These are phyloP conservation scores for Halcyon chelicuti DNA, from an alignment of 2,797 vertebrate genomes.

Conservation along the genomic window DNA sequence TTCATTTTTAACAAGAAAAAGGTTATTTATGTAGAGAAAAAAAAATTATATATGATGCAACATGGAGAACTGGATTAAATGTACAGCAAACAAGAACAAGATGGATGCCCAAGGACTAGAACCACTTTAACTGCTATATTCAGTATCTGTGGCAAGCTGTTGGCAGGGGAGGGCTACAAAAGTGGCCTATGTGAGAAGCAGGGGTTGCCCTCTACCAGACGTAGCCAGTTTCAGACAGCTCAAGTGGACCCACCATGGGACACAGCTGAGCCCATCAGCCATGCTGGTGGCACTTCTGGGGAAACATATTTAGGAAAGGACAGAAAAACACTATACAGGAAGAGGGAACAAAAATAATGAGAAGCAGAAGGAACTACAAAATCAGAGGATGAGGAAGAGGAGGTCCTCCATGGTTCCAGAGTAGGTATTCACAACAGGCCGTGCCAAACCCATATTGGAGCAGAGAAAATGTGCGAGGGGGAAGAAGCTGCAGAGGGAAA, in stretches of 20 bases:
- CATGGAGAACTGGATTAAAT: neutral
- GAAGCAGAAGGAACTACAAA: neutral
- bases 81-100: neutral
- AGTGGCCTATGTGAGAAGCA: neutral
- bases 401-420: neutral
- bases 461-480: neutral
- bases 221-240: neutral
- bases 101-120: neutral
- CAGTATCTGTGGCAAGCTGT: neutral
- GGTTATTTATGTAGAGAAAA: neutral
- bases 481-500: neutral
- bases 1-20: neutral
- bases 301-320: too few relatives aligned
- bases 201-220: neutral
- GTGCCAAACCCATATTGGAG: rapidly evolving
- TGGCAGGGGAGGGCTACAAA: neutral
- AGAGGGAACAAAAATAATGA: neutral
- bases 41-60: neutral
- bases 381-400: neutral
- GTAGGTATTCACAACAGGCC: neutral
- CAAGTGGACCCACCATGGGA: neutral
- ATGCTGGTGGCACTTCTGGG: too few relatives aligned
- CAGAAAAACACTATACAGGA: too few relatives aligned
- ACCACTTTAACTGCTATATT: neutral
- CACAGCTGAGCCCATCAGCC: too few relatives aligned